These are phyloP conservation scores for Vimba vimba DNA, from an alignment of 2,113 vertebrate genomes.

Conservation along the genomic window DNA sequence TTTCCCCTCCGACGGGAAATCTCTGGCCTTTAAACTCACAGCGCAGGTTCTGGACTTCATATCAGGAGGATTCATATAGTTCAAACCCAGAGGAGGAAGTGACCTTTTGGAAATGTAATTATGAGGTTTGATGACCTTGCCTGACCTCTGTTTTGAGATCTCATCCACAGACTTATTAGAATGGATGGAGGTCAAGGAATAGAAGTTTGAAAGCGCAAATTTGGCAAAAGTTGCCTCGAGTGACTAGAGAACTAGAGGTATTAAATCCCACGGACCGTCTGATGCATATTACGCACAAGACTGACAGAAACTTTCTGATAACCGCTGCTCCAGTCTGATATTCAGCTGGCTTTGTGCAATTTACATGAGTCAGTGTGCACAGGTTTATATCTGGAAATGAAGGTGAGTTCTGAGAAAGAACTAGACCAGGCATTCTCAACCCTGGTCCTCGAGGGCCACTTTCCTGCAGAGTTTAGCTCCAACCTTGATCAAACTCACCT, in stretches of 20 bases:
- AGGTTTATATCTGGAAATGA: neutral
- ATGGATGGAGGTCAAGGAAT: neutral
- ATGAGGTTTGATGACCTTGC: conserved; percentile 32
- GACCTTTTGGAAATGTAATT: conserved; percentile 51
- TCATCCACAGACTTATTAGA: conserved; percentile 25
- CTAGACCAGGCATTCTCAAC: no score
- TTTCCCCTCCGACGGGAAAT: neutral
- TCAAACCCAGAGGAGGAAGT: conserved; percentile 12
- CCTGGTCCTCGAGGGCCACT: no score
- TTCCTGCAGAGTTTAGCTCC: no score
- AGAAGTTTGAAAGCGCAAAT: neutral
- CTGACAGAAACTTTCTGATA: neutral
- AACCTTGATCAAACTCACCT: no score
- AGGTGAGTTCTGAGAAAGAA: neutral
- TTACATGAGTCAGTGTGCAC: neutral
- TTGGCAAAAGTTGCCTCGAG: conserved; percentile 15
- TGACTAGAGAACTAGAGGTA: neutral
- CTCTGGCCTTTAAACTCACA: conserved; percentile 43
- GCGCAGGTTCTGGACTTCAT: conserved; percentile 19
- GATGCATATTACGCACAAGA: neutral
- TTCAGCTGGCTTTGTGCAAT: neutral
- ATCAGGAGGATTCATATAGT: conserved; percentile 28
- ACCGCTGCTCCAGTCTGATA: neutral
- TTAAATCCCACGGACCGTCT: neutral
- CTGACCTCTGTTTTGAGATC: conserved; percentile 20